These are phyloP conservation scores for Parelbella ahira DNA, from an alignment of 2,888 invertebrate species.

Conservation along the genomic window DNA sequence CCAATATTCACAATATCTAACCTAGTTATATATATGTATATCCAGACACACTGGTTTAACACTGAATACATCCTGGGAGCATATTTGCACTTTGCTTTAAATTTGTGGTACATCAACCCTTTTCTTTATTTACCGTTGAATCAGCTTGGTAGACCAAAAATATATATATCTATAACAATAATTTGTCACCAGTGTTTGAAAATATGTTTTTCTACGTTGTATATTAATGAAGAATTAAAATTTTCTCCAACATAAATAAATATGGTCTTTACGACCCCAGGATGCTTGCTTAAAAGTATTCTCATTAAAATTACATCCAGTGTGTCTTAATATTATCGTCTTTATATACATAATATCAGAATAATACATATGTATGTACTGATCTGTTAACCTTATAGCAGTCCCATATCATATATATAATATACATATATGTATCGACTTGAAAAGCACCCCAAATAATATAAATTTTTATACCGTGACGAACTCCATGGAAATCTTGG, in stretches of 20 bases:
- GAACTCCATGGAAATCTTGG: slow-evolving; percentile 37
- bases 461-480: slow-evolving; percentile 54
- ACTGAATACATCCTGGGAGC: too few relatives aligned
- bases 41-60: slow-evolving; percentile 6
- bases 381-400: slow-evolving; percentile 1
- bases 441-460: slow-evolving; percentile 43
- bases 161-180: too few relatives aligned
- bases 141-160: too few relatives aligned
- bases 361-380: slow-evolving; percentile 9
- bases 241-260: too few relatives aligned
- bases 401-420: slow-evolving; percentile 4
- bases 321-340: slow-evolving; percentile 16
- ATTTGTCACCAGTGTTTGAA: too few relatives aligned
- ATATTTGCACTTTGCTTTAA: too few relatives aligned
- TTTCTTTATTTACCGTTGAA: too few relatives aligned
- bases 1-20: slow-evolving; percentile 9
- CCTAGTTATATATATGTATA: slow-evolving; percentile 6
- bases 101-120: too few relatives aligned
- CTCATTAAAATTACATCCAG: slow-evolving; percentile 1
- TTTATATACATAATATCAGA: slow-evolving; percentile 12
- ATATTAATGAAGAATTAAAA: too few relatives aligned
- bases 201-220: too few relatives aligned
- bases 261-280: too few relatives aligned
- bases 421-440: slow-evolving; percentile 24
- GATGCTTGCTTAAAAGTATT: too few relatives aligned